A percentile compares a stretch with the other conserved stretches of the same genome.
Conservation (phyloP, 37 sponge, comb jelly and placozoan species). For the Halisarca cf. caerulea region DNA sequence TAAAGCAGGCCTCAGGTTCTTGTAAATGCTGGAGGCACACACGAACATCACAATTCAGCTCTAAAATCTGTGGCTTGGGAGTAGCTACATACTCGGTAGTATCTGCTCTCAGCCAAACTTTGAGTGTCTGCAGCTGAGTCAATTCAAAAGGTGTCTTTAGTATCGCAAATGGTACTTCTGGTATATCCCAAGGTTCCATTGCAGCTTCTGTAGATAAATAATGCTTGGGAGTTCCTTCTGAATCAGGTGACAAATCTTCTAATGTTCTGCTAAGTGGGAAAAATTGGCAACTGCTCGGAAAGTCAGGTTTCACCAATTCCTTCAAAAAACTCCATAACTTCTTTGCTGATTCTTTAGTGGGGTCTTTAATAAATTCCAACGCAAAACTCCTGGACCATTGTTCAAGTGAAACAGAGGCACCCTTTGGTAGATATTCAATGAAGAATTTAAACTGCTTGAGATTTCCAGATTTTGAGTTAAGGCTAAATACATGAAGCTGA, state of each 20-base stretch:
- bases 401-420: too few relatives aligned
- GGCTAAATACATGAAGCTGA: too few relatives aligned
- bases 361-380: too few relatives aligned
- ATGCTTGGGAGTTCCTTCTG: background rate
- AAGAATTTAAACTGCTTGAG: too few relatives aligned
- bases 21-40: background rate
- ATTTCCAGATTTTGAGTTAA: too few relatives aligned
- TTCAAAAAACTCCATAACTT: too few relatives aligned
- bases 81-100: background rate
- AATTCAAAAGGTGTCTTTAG: background rate
- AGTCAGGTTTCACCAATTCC: too few relatives aligned
- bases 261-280: too few relatives aligned
- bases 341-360: too few relatives aligned
- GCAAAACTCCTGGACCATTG: too few relatives aligned
- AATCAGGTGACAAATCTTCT: background rate
- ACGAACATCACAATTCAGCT: background rate
- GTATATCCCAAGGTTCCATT: background rate
- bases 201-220: background rate
- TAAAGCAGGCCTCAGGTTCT: slow-evolving; percentile 2
- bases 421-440: too few relatives aligned
- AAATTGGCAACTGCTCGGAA: too few relatives aligned
- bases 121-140: background rate
- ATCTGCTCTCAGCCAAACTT: background rate
- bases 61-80: slow-evolving; percentile 13
- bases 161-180: background rate